Evolutionary conservation across 2,797 vertebrate genomes (phyloP).

Genomic region (Betta splendens): DNA sequence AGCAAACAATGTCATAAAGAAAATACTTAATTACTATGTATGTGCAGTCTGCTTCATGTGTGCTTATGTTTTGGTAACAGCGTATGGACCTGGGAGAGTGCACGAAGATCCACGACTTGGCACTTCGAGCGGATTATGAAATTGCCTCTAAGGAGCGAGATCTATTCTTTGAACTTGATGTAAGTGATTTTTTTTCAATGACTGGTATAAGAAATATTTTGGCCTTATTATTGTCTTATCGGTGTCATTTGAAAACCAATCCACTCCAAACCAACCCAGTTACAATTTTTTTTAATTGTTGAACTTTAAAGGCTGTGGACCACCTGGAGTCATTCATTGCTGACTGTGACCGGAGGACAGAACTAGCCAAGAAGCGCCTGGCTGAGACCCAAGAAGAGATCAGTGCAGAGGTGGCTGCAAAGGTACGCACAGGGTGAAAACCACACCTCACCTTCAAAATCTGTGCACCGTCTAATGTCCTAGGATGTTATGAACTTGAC

Average conservation of each 20-base stretch:
- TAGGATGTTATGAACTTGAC: background rate
- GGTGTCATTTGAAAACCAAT: no score
- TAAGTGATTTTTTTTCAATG: constrained; percentile 85
- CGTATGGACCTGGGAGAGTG: constrained; percentile 99
- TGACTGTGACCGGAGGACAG: constrained; percentile 96
- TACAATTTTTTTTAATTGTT: background rate
- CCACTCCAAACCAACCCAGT: no score
- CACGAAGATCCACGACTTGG: constrained; percentile 98
- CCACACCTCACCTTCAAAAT: no score
- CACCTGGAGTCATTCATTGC: constrained; percentile 98
- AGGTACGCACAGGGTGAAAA: constrained; percentile 69
- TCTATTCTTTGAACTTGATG: constrained; percentile 97
- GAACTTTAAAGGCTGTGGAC: constrained; percentile 88
- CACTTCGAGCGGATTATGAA: constrained; percentile 98
- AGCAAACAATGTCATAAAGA: background rate
- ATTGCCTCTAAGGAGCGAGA: constrained; percentile 98
- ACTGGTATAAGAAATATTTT: no score
- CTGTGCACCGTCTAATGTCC: background rate
- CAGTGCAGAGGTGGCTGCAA: constrained; percentile 96
- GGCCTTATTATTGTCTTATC: no score
- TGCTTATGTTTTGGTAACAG: constrained; percentile 70
- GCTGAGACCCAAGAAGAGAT: constrained; percentile 99
- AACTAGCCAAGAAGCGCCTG: constrained; percentile 96
- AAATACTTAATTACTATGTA: no score
- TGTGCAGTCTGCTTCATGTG: background rate